Evolutionary conservation across 1,140 invertebrate genomes (phyloP), one percentile per base, ranked within the genome.

Genomic region (Eueides isabella): DNA sequence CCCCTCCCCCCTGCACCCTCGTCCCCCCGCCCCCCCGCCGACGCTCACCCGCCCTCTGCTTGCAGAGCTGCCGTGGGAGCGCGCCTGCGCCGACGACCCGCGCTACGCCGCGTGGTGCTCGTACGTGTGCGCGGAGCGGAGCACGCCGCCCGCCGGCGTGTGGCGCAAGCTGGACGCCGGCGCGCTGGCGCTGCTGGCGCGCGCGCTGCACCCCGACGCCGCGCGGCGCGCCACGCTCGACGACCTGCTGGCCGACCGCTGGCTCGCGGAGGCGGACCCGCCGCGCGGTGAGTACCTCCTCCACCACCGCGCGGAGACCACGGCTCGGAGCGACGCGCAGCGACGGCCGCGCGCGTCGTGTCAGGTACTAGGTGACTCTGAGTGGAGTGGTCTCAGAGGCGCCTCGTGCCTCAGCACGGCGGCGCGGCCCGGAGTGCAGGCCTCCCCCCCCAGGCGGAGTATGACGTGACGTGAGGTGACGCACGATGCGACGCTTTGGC

Each of bases 41-140:
- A 30, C 14, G 41, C 19, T 31, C 29, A n/a, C 55, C n/a, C 41
- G 29, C 28, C 30, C 23, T 12, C 5, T 29, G 29, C 61, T 78
- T 77, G 38, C 78, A 92, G 98, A 99, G 93, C 91, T 99, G 72
- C 98, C 98, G 26, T 99, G 98, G 98, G 97, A 98, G 94, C 95
- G 97, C 85, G 96, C 98, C 1, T 94, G 94, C 33, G 87, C 91
- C 62, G 93, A 94, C 11, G 97, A 96, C 87, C 75, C 87, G 26
- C 97, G 98, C 84, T 99, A 96, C 91, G 89, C 92, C 23, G 94
- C 95, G 55, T 99, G 98, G 98, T 96, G 95, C 79, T 67, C 65
- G 68, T 94, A 95, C 71, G 94, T 95, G 69, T 95, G 14, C 95
- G 79, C 93, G 90, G 79, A 95, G 67, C 95, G 31, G 95, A 79